These are phyloP conservation scores for Sphyrna mokarran DNA, from an alignment of 2,113 vertebrate genomes.

Conservation along the genomic window DNA sequence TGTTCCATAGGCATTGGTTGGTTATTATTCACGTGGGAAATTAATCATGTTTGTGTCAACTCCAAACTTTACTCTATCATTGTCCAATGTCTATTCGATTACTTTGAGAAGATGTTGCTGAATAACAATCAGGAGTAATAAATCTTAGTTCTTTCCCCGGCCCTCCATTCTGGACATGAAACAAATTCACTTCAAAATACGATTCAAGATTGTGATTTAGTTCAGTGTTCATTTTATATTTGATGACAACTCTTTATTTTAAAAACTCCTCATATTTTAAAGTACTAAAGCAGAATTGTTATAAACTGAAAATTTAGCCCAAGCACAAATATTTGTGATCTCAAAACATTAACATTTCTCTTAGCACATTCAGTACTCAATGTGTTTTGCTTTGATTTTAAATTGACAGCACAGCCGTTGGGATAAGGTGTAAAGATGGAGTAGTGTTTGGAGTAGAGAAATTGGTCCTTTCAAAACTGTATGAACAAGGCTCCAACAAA, in stretches of 20 bases:
- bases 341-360: not conserved
- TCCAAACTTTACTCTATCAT: not conserved
- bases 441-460: constrained; percentile 97
- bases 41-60: not conserved
- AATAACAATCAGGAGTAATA: not conserved
- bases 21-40: not conserved
- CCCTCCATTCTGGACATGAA: not conserved
- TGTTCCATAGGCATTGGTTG: not conserved
- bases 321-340: not conserved
- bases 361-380: not conserved
- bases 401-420: constrained; percentile 80
- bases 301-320: not conserved
- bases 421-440: constrained; percentile 92
- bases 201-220: not conserved
- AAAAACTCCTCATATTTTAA: not conserved
- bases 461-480: constrained; percentile 94
- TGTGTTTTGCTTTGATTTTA: constrained; percentile 24
- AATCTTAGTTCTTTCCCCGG: not conserved
- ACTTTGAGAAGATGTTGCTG: not conserved
- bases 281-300: not conserved
- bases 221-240: not conserved
- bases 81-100: not conserved
- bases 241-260: not conserved
- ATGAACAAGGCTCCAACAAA: constrained; percentile 94
- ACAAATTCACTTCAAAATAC: not conserved